Conservation (phyloP, 1,140 invertebrate species). For the Drosophila littoralis region DNA sequence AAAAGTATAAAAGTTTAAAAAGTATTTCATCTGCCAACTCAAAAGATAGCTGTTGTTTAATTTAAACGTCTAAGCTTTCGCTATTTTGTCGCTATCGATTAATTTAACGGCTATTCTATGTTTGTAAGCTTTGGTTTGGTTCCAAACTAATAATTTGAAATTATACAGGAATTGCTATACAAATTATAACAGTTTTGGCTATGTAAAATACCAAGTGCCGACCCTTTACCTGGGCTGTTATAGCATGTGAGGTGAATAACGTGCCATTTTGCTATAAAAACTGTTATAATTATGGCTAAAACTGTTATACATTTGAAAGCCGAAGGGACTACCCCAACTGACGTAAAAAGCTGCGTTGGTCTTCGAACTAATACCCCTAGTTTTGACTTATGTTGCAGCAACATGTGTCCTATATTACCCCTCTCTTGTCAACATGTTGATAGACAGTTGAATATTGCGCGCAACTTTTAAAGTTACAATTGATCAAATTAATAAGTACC, state of each 20-base stretch:
- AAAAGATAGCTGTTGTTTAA: too few relatives aligned
- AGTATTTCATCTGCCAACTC: too few relatives aligned
- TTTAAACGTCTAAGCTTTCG: too few relatives aligned
- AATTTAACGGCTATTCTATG: background rate
- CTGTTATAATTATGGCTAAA: background rate
- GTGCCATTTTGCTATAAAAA: background rate
- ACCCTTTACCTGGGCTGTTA: background rate
- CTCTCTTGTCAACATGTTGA: conserved; percentile 22
- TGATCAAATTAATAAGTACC: too few relatives aligned
- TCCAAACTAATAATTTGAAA: background rate
- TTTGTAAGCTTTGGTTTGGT: background rate
- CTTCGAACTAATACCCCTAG: conserved; percentile 1
- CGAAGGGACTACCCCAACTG: background rate
- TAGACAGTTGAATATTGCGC: conserved; percentile 2
- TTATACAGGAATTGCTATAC: background rate
- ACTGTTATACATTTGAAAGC: conserved; percentile 6
- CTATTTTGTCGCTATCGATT: background rate
- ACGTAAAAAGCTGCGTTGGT: background rate
- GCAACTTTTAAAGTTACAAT: background rate
- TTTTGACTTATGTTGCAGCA: background rate
- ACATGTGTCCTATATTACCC: conserved; percentile 7
- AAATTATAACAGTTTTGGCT: background rate
- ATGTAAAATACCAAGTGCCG: background rate
- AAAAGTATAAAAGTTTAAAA: too few relatives aligned
- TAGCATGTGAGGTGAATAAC: background rate